Evolutionary conservation across 2,888 invertebrate species (phyloP), one percentile per base, ranked within the genome.

Genomic region (Malthinus flaveolus): DNA sequence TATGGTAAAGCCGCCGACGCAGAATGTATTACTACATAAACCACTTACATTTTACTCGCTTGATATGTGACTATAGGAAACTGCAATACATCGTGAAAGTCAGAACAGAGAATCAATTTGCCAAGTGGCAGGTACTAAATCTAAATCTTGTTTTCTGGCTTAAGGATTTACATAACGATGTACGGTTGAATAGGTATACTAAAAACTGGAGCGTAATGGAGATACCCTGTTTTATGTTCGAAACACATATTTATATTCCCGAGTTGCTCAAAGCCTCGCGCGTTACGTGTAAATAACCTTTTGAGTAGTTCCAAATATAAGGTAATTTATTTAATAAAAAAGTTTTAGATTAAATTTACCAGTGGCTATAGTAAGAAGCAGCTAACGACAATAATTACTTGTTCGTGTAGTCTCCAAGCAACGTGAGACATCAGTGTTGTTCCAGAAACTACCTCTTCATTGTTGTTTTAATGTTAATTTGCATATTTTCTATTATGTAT

Each of bases 71-170:
- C 58, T 59, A 59, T 59, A 48, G 53, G 52, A 45, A 57, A 49
- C 49, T 47, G 53, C 49, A 52, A 59, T 59, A 59, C 48, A 59
- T 54, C 56, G 58, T 49, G 54, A 13, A 39, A 59, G 48, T 59
- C 54, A 59, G 42, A 59, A 49, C 45, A 47, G 53, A 54, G 49
- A 59, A 59, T 59, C 58, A 59, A 59, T 59, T 58, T 59, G 53
- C 53, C 58, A 59, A 49, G 58, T 57, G 52, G 58, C 53, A 54
- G 58, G 49, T 59, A 59, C 58, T 59, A 59, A 59, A 59, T 59
- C 48, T 54, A 59, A 59, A 59, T 59, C 58, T 59, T 53, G 58
- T 59, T 59, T 53, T 59, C 47, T 44, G 58, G 35, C 42, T 44
- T 49, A 42, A 34, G 44, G 53, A 59, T 59, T 53, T 59, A 49